These are phyloP conservation scores for Xylocopa sonorina DNA, from an alignment of 1,140 invertebrate species.

Conservation along the genomic window DNA sequence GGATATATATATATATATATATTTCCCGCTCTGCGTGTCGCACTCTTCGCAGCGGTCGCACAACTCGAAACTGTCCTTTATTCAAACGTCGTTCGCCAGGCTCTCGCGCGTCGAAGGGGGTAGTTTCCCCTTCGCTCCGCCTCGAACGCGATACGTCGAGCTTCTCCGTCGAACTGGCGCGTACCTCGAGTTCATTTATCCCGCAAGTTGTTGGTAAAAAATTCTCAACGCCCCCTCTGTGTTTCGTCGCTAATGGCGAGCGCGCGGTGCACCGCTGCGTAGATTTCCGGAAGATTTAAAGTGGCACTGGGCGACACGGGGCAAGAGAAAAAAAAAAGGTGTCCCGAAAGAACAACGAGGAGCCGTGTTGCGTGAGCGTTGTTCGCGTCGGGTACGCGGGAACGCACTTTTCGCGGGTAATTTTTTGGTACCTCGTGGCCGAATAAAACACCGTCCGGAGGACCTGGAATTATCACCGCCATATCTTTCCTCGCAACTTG, in stretches of 20 bases:
- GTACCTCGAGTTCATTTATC: too few relatives aligned
- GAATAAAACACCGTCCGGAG: neutral
- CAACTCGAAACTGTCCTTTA: conserved; percentile 15
- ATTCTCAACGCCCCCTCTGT: neutral
- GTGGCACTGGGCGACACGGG: neutral
- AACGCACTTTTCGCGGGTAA: neutral
- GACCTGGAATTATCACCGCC: neutral
- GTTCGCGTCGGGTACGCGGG: neutral
- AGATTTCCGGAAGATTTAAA: neutral
- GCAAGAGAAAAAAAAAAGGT: neutral
- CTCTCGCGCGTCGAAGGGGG: neutral
- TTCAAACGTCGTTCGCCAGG: conserved; percentile 9
- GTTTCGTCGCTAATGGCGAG: neutral
- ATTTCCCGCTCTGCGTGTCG: neutral
- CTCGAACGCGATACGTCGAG: too few relatives aligned
- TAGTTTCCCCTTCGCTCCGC: neutral
- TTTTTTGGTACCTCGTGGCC: neutral
- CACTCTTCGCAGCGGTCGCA: neutral
- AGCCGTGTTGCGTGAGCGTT: neutral
- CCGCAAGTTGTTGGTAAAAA: too few relatives aligned
- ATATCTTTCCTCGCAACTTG: too few relatives aligned
- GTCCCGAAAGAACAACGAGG: neutral
- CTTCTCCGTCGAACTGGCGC: too few relatives aligned
- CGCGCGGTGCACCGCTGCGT: neutral
- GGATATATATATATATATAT: too few relatives aligned